Percentiles rank a stretch among this genome's conserved stretches.
Conservation (phyloP, 2,797 vertebrate genomes). For the Periophthalmus magnuspinnatus region DNA sequence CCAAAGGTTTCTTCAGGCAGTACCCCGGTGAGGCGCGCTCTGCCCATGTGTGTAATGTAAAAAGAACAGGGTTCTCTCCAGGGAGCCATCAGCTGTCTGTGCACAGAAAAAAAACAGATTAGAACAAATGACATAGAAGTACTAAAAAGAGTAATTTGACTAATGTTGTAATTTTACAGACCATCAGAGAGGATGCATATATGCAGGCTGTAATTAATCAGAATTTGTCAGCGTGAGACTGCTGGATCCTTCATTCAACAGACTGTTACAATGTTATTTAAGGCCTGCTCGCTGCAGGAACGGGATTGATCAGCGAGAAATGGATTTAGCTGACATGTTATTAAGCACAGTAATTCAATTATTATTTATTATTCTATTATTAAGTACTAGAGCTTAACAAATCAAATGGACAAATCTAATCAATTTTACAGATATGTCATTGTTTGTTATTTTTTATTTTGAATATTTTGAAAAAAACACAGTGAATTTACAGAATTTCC, state of each 20-base stretch:
- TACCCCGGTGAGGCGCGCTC: constrained; percentile 84
- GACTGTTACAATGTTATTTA: constrained; percentile 36
- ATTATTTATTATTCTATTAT: constrained; percentile 12
- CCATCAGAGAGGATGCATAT: constrained; percentile 76
- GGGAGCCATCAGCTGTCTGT: constrained; percentile 55
- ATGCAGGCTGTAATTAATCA: constrained; percentile 73
- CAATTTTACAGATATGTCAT: background rate
- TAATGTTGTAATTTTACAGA: constrained; percentile 81
- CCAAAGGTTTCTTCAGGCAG: constrained; percentile 96
- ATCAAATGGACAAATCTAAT: background rate
- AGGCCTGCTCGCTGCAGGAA: constrained; percentile 28
- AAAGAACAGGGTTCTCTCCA: constrained; percentile 46
- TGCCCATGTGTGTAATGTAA: constrained; percentile 19
- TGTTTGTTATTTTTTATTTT: background rate
- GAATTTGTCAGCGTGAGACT: constrained; percentile 54
- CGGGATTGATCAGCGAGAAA: constrained; percentile 16
- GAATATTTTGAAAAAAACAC: background rate
- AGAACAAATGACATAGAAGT: constrained; percentile 70
- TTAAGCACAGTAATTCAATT: background rate
- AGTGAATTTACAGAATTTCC: background rate
- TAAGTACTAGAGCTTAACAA: background rate
- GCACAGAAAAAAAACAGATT: constrained; percentile 43
- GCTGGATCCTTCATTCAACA: constrained; percentile 36
- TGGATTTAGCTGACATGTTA: constrained; percentile 20
- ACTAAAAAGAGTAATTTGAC: constrained; percentile 75